Percentiles rank a stretch among this genome's conserved stretches.
These are phyloP conservation scores for Montipora capricornis DNA, from an alignment of 64 coral and sea anemone species.

Conservation along the genomic window DNA sequence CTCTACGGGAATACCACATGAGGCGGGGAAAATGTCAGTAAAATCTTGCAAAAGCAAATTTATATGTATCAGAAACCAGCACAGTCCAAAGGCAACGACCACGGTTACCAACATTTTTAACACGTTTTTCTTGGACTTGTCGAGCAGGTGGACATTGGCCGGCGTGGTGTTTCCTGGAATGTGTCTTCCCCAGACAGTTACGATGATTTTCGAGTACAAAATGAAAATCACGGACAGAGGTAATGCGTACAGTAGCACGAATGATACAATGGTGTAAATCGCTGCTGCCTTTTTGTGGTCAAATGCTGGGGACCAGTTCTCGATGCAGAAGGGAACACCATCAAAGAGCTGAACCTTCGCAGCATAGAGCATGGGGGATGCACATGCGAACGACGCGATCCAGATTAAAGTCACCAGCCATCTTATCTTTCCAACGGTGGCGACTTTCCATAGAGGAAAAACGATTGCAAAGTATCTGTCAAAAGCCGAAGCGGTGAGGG, in stretches of 20 bases:
- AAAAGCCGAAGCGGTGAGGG: constrained; percentile 58
- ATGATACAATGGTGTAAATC: constrained; percentile 55
- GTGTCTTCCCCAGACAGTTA: constrained; percentile 55
- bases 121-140: constrained; percentile 60
- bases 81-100: constrained; percentile 56
- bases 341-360: background rate
- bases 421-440: background rate
- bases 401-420: constrained; percentile 39
- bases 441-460: constrained; percentile 36
- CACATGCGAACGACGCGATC: background rate
- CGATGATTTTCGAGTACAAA: constrained; percentile 66
- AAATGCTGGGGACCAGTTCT: constrained; percentile 48
- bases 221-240: constrained; percentile 39
- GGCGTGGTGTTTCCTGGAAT: constrained; percentile 57
- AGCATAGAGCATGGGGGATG: constrained; percentile 35
- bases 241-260: constrained; percentile 53
- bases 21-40: background rate
- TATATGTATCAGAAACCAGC: constrained; percentile 48
- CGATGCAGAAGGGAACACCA: constrained; percentile 23
- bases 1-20: constrained; percentile 18
- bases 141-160: constrained; percentile 7
- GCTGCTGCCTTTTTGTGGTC: constrained; percentile 21
- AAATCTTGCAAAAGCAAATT: constrained; percentile 7
- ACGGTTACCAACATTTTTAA: constrained; percentile 68
- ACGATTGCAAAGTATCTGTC: constrained; percentile 66